Evolutionary conservation across 2,888 invertebrate genomes (phyloP).

Genomic region (Gymnosoma rotundatum): DNA sequence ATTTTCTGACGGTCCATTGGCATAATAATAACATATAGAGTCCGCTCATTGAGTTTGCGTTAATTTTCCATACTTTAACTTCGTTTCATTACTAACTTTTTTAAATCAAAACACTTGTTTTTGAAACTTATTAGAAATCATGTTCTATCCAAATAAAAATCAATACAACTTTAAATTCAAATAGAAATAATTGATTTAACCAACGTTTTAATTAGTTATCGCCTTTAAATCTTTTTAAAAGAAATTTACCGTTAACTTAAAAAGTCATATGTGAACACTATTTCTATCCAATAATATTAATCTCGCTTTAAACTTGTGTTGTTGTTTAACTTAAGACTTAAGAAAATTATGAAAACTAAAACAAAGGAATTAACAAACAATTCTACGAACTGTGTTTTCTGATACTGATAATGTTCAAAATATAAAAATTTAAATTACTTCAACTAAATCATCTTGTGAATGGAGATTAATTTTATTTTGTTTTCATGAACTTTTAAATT

Average conservation of each 20-base stretch:
- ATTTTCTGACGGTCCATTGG: too few relatives aligned
- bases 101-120: too few relatives aligned
- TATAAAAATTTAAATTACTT: constrained; percentile 79
- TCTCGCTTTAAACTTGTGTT: constrained; percentile 15
- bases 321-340: neutral
- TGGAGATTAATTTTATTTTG: constrained; percentile 40
- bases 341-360: neutral
- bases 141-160: too few relatives aligned
- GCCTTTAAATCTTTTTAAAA: constrained; percentile 31
- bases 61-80: too few relatives aligned
- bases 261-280: constrained; percentile 11
- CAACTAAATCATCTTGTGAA: constrained; percentile 78
- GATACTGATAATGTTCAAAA: constrained; percentile 57
- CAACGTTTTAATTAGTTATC: constrained; percentile 26
- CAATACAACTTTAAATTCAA: neutral
- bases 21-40: too few relatives aligned
- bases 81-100: too few relatives aligned
- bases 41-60: too few relatives aligned
- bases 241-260: too few relatives aligned
- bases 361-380: constrained; percentile 46
- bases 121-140: too few relatives aligned
- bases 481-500: constrained; percentile 42
- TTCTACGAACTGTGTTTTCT: constrained; percentile 65
- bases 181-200: constrained; percentile 21
- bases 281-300: constrained; percentile 2